phyloP scores from a whole-genome alignment of 1,140 invertebrate species.

The Brachionus rotundiformis region DNA sequence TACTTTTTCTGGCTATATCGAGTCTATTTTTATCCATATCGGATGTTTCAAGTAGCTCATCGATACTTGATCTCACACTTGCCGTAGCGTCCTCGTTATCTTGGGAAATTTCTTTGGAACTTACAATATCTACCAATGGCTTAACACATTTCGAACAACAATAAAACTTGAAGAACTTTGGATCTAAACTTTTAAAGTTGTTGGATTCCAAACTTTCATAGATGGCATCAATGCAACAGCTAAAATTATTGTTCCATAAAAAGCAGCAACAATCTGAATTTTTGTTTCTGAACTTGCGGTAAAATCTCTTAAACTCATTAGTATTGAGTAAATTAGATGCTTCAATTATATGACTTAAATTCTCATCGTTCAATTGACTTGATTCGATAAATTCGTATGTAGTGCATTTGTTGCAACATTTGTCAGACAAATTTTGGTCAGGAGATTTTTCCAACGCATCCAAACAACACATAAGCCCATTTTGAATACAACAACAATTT shows the following conservation, averaged over 20 bases:
- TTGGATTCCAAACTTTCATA: conserved; percentile 7
- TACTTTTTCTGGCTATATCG: conserved; percentile 15
- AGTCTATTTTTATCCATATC: not conserved
- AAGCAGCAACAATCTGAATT: not conserved
- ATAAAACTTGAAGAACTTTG: not conserved
- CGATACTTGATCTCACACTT: not conserved
- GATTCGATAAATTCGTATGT: not conserved
- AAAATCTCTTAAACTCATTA: not conserved
- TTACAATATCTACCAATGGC: not conserved
- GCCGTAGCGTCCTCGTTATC: not conserved
- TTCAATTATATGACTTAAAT: not conserved
- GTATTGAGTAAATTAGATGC: not conserved
- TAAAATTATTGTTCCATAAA: conserved; percentile 3
- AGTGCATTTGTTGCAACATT: conserved; percentile 7
- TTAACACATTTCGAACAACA: conserved; percentile 21
- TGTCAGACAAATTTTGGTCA: not conserved
- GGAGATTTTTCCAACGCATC: not conserved
- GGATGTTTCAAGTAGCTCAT: not conserved
- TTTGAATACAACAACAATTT: conserved; percentile 14
- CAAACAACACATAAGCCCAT: not conserved
- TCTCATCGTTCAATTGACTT: not conserved
- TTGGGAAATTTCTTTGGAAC: not conserved
- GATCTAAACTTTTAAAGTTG: not conserved
- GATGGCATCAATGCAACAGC: conserved; percentile 1
- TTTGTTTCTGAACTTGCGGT: not conserved